phyloP scores from a whole-genome alignment of 2,797 vertebrate genomes.

The Diceros bicornis region DNA sequence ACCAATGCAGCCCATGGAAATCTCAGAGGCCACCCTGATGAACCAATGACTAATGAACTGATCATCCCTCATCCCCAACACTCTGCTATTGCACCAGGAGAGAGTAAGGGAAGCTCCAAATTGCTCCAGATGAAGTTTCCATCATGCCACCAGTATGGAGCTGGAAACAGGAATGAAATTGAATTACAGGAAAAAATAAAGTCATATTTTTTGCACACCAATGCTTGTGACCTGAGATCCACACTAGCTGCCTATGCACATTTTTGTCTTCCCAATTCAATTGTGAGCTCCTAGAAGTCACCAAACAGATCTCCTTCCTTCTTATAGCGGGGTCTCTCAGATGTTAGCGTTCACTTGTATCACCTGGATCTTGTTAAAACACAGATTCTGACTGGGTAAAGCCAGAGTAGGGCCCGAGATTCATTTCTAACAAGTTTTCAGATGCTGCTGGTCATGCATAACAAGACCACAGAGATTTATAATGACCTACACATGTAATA shows the following conservation, averaged over 20 bases:
- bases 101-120: background rate
- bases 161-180: background rate
- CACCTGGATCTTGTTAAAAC: background rate
- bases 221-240: background rate
- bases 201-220: background rate
- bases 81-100: background rate
- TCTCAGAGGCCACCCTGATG: background rate
- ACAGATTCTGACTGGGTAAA: background rate
- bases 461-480: background rate
- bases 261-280: background rate
- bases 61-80: background rate
- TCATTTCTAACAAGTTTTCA: background rate
- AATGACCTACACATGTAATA: background rate
- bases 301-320: background rate
- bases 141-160: background rate
- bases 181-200: background rate
- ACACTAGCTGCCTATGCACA: no score
- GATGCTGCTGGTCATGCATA: background rate
- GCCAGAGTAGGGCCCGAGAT: background rate
- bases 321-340: background rate
- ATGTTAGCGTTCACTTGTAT: background rate
- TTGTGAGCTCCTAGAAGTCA: background rate
- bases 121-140: background rate
- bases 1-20: background rate
- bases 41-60: background rate